Conservation (phyloP, 2,113 vertebrate species). For the Montifringilla adamsi region DNA sequence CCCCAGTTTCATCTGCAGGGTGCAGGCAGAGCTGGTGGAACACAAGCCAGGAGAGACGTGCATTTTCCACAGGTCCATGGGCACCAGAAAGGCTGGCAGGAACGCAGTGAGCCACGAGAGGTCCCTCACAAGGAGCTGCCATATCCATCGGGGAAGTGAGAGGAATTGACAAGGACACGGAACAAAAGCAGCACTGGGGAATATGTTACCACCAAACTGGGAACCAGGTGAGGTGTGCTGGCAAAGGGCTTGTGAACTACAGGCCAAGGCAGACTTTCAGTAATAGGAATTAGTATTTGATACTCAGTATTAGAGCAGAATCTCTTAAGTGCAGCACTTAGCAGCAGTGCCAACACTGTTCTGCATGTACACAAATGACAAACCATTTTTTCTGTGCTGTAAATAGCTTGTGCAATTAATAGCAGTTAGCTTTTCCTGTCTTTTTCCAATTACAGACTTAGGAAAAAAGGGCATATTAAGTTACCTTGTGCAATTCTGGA, state of each 20-base stretch:
- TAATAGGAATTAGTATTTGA: background rate
- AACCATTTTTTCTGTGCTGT: background rate
- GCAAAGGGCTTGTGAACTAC: background rate
- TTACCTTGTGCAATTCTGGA: background rate
- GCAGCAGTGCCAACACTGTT: background rate
- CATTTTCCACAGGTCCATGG: background rate
- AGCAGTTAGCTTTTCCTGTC: background rate
- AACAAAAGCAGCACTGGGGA: background rate
- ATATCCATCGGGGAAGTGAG: background rate
- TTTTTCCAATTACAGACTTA: background rate
- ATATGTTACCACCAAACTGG: background rate
- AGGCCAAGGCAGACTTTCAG: background rate
- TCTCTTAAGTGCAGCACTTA: background rate
- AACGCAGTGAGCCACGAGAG: fast-evolving
- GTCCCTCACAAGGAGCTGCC: background rate
- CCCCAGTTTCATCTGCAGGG: background rate
- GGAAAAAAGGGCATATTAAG: background rate
- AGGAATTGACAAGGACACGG: background rate
- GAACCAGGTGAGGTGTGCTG: background rate
- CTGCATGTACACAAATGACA: background rate
- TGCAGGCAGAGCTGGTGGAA: fast-evolving
- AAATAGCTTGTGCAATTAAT: slow-evolving; percentile 4
- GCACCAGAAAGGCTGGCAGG: background rate
- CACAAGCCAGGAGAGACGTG: fast-evolving
- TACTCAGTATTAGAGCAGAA: background rate